Base-by-base conservation (phyloP, 2,113 vertebrate genomes). In the Mus musculus region DNA sequence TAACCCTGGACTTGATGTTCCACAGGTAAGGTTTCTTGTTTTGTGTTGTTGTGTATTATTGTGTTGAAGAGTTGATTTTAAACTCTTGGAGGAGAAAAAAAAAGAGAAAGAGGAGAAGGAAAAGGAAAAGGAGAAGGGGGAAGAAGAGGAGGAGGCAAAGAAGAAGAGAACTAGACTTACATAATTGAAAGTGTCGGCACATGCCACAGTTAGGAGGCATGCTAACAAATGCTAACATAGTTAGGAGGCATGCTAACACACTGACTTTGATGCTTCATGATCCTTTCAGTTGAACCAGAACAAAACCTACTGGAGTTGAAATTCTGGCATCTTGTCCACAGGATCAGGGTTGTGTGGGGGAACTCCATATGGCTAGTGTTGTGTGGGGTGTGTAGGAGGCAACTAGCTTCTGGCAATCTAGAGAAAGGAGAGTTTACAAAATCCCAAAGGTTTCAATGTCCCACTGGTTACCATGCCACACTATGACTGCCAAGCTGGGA, bases 1-100 rank as follows among this genome's bases (percentile, higher is more conserved):
- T 17, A 71, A 98, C 81, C 96, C 49, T 85, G 42, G 95, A 85
- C 52, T 98, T 73, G 91, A 96, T 82, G 96, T 99, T 97, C 98
- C 96, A 3, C 73, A 97, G 97, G 99, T 99, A 98, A 97, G 97
- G 46, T 95, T 80, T 95, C 76, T 46, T 80, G 19, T 30, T 89
- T 63, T 39, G 8, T 52, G 22, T 67, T 85, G 30, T 89, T 77
- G 7, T 8, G 86, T 92, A 71, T 76, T 89, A 22, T 19, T 72
- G 12, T 72, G n/a, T 49, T 2, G 3, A 84, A 46, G 24, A 46
- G 26, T 56, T 86, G 52, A 75, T 20, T 89, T 46, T 65, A 26
- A 65, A 30, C 81, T 87, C 61, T 89, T 42, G 13, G 93, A 84
- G 59, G 30, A 95, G 67, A n/a, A 84, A 90, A 93, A n/a, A 90